Conservation (phyloP, 2,888 invertebrate genomes). For the Liodrosophila aerea region DNA sequence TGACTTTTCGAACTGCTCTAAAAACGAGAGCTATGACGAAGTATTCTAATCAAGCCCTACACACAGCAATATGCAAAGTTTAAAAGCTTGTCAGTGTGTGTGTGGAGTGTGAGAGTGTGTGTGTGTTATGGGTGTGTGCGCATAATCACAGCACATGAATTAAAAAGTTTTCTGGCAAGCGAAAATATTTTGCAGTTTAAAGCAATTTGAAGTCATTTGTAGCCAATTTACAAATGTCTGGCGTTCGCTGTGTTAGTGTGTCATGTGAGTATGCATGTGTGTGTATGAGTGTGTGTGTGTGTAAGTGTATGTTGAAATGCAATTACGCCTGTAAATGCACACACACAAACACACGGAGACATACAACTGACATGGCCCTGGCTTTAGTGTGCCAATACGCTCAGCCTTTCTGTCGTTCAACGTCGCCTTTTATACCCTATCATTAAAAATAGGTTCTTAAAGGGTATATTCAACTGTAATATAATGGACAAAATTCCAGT, state of each 20-base stretch:
- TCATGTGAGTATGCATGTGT: neutral
- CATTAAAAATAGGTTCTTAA: neutral
- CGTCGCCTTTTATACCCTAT: constrained; percentile 24
- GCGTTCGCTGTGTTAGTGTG: constrained; percentile 17
- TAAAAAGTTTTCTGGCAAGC: constrained; percentile 71
- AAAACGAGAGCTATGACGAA: constrained; percentile 20
- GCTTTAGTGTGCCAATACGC: constrained; percentile 59
- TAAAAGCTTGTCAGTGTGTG: constrained; percentile 4
- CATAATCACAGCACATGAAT: constrained; percentile 75
- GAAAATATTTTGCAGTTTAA: constrained; percentile 74
- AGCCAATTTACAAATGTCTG: constrained; percentile 74
- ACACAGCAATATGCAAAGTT: constrained; percentile 25
- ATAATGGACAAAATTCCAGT: too few species aligned
- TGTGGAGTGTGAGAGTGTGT: constrained; percentile 9
- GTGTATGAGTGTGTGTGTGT: constrained; percentile 17
- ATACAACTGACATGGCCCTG: constrained; percentile 26
- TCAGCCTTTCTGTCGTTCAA: constrained; percentile 39
- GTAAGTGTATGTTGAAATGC: constrained; percentile 47
- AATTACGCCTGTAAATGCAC: constrained; percentile 53
- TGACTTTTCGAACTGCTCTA: constrained; percentile 27
- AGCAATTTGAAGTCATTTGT: constrained; percentile 77
- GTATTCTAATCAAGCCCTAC: constrained; percentile 65
- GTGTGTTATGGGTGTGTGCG: constrained; percentile 31
- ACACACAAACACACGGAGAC: constrained; percentile 24
- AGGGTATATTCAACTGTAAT: neutral